Base-by-base conservation (phyloP, 2,113 vertebrate species). In the Stigmatopora nigra region DNA sequence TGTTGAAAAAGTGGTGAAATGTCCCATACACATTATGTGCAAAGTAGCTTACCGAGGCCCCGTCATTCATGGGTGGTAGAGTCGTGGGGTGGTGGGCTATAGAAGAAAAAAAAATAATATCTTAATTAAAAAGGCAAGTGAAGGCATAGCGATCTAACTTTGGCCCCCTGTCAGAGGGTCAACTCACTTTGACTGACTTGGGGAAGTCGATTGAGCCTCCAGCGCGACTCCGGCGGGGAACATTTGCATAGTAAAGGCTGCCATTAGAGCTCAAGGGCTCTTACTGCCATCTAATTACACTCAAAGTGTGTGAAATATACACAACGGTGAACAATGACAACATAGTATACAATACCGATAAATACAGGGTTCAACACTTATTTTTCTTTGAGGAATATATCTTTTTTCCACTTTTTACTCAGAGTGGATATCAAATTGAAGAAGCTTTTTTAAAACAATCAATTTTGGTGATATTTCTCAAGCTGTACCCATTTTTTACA, bases 181-280 rank as follows among this genome's bases (percentile, higher is more conserved):
- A 74, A 65, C 64, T 67, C 64, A 76, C 25, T 75, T 63, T 82
- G 76, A 81, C 59, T 63, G 77, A 77, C 61, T 84, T 22, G 25
- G 35, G 62, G 72, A 55, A 71, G 60, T 8, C 52, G 55, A 78
- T 81, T 72, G 55, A 35, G 65, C 78, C 76, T 75, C 69, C 65
- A 70, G 75, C 63, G 31, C 55, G 68, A 69, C 55, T 75, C 44
- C 58, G 62, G 68, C 14, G 46, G 6, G 53, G 7, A 46, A 63
- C 58, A 79, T 76, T 77, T 81, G 67, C 76, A 77, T 76, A 67
- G 25, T 22, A 78, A 79, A 83, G 70, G 60, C 11, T 35, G 60
- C 22, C 46, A 47, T 46, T 63, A 48, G 62, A 55, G 68, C 74
- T 61, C 60, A 38, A 63, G 53, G 7, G 49, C 48, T 81, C 68